phyloP scores from a whole-genome alignment of 2,113 vertebrate genomes.

The Junco hyemalis region DNA sequence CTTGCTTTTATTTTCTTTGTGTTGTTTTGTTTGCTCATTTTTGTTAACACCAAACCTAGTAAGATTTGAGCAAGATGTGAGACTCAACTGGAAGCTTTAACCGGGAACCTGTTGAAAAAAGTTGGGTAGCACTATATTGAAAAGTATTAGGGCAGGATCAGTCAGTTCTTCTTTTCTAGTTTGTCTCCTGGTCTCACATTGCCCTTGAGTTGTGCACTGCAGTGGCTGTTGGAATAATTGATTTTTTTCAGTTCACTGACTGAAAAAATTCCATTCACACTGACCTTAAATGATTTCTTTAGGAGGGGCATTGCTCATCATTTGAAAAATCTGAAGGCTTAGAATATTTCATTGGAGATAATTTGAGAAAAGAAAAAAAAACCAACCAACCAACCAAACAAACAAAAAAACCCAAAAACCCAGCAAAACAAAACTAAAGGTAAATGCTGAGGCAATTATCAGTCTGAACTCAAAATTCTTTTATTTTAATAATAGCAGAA shows the following conservation, averaged over 20 bases:
- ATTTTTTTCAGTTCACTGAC: conserved; percentile 62
- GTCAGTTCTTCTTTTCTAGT: background rate
- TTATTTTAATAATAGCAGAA: background rate
- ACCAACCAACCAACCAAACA: too few species aligned
- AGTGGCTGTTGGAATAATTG: conserved; percentile 30
- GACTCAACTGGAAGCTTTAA: background rate
- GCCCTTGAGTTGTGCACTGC: conserved; percentile 28
- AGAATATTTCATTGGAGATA: background rate
- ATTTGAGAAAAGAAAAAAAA: background rate
- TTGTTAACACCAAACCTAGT: background rate
- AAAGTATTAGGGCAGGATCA: background rate
- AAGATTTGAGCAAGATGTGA: background rate
- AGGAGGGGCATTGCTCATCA: background rate
- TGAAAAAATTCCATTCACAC: conserved; percentile 43
- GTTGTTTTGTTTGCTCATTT: background rate
- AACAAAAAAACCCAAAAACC: background rate
- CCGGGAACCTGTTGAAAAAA: background rate
- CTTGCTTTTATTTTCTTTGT: background rate
- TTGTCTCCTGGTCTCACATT: conserved; percentile 9
- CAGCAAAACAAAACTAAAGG: background rate
- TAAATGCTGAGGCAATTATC: background rate
- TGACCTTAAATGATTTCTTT: conserved; percentile 28
- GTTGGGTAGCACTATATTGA: background rate
- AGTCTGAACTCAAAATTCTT: background rate
- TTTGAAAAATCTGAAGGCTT: background rate